Evolutionary conservation across 2,888 invertebrate species (phyloP).

Genomic region (Synanthedon vespiformis): DNA sequence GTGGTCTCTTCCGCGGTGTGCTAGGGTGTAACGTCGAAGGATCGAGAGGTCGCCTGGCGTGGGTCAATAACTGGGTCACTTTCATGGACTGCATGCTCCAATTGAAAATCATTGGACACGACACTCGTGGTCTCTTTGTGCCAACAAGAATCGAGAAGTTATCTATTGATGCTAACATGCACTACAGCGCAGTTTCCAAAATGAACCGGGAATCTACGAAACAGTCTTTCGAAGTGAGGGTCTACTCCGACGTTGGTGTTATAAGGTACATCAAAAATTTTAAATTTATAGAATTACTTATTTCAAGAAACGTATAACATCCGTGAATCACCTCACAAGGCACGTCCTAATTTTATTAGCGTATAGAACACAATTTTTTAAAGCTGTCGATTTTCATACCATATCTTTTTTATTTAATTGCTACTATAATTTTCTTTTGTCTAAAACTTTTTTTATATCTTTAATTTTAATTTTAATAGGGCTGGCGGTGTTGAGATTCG

Average conservation of each 20-base stretch:
- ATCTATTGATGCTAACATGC: conserved; percentile 75
- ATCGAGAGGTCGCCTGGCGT: conserved; percentile 66
- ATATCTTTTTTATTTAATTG: no score
- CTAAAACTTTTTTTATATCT: no score
- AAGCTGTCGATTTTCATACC: no score
- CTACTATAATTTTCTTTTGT: no score
- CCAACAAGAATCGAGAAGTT: conserved; percentile 81
- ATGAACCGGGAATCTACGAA: conserved; percentile 54
- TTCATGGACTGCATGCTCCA: conserved; percentile 93
- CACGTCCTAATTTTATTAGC: no score
- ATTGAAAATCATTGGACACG: conserved; percentile 77
- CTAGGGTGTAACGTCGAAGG: conserved; percentile 63
- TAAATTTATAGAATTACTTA: no score
- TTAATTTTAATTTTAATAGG: conserved; percentile 26
- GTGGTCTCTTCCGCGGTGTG: conserved; percentile 73
- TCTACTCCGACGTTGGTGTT: conserved; percentile 60
- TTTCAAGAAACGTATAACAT: no score
- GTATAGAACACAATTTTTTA: no score
- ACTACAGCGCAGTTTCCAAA: conserved; percentile 60
- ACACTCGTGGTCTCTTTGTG: conserved; percentile 77
- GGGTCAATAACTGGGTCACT: conserved; percentile 88
- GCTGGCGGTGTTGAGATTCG: conserved; percentile 83
- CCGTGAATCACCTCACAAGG: no score
- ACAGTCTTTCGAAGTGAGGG: conserved; percentile 56
- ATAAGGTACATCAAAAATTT: conserved; percentile 36